These are phyloP conservation scores for Temnothorax curvispinosus DNA, from an alignment of 1,140 invertebrate species.

Conservation along the genomic window DNA sequence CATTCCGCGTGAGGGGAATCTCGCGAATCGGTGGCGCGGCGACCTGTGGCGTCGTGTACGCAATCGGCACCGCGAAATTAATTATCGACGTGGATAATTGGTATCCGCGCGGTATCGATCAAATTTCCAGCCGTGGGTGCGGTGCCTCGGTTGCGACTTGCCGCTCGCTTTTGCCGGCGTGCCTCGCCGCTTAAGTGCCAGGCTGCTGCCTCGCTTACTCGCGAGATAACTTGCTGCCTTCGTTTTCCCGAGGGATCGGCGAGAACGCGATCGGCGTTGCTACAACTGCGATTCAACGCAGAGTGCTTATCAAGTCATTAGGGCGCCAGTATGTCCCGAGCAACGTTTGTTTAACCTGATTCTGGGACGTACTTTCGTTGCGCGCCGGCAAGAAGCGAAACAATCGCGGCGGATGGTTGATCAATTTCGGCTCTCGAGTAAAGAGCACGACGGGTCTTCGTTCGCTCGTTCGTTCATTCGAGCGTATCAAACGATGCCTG, in stretches of 20 bases:
- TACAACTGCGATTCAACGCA: conserved; percentile 17
- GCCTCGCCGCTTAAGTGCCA: conserved; percentile 2
- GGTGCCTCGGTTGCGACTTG: neutral
- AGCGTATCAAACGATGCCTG: conserved; percentile 50
- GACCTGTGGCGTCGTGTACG: conserved; percentile 5
- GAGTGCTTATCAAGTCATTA: conserved; percentile 73
- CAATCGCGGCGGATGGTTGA: conserved; percentile 2
- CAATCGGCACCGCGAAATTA: conserved; percentile 49
- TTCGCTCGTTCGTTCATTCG: neutral
- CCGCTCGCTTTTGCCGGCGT: neutral
- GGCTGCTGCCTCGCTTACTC: conserved; percentile 42
- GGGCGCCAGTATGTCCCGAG: conserved; percentile 56
- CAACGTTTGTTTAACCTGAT: conserved; percentile 70
- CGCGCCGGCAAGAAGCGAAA: conserved; percentile 3
- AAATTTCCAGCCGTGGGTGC: conserved; percentile 34
- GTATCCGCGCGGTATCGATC: conserved; percentile 54
- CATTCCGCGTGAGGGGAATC: conserved; percentile 23
- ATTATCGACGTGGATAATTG: conserved; percentile 64
- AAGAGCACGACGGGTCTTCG: conserved; percentile 2
- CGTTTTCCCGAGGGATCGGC: conserved; percentile 50
- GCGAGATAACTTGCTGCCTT: conserved; percentile 17
- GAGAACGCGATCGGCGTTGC: conserved; percentile 38
- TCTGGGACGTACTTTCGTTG: conserved; percentile 42
- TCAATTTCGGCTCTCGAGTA: conserved; percentile 36
- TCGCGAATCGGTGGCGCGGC: neutral